These are phyloP conservation scores for Phalangium opilio DNA, from an alignment of 2,888 invertebrate genomes.

Conservation along the genomic window DNA sequence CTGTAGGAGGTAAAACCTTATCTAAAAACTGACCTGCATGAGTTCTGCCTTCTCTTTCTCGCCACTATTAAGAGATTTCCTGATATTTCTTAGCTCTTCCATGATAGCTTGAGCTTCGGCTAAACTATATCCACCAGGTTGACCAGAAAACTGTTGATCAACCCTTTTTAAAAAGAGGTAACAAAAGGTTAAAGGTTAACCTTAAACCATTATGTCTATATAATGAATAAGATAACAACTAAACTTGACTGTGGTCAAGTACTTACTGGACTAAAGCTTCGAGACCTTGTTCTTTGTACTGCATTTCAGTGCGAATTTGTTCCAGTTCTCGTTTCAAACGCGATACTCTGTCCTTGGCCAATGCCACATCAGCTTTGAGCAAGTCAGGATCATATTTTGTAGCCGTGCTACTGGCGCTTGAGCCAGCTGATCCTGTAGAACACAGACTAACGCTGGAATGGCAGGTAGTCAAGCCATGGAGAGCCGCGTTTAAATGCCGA, in stretches of 20 bases:
- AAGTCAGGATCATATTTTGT: constrained; percentile 90
- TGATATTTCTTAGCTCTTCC: constrained; percentile 79
- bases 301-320: constrained; percentile 80
- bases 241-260: no score
- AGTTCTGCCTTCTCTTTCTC: constrained; percentile 86
- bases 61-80: constrained; percentile 73
- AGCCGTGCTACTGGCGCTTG: constrained; percentile 60
- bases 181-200: no score
- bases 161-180: no score
- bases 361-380: constrained; percentile 74
- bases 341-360: constrained; percentile 30
- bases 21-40: constrained; percentile 57
- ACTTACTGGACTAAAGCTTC: constrained; percentile 77
- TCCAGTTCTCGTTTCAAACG: constrained; percentile 20
- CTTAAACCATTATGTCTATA: no score
- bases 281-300: constrained; percentile 77
- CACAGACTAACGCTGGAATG: constrained; percentile 64
- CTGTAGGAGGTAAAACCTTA: no score
- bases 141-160: constrained; percentile 70
- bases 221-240: no score
- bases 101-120: constrained; percentile 91
- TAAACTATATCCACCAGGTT: constrained; percentile 75
- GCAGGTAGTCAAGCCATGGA: constrained; percentile 59
- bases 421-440: constrained; percentile 50
- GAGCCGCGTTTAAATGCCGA: constrained; percentile 73